Base-by-base conservation (phyloP, 2,797 vertebrate species). In the Perodicticus potto region DNA sequence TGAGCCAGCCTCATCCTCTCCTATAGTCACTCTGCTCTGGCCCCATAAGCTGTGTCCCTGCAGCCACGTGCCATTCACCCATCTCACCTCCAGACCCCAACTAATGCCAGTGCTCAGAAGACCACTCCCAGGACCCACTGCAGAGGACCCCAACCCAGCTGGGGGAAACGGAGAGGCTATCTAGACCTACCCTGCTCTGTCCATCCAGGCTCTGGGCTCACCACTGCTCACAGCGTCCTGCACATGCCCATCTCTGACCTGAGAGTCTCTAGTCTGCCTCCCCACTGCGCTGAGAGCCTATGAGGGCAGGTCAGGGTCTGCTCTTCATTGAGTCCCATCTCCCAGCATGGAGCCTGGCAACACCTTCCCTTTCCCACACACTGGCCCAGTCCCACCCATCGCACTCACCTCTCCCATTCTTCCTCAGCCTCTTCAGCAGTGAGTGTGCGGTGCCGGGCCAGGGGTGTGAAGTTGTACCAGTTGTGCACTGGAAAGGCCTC, bases 371-470 rank as follows among this genome's bases (percentile, higher is more conserved):
- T 69, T 53, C 25, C 53, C 63, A 4, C 13, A 4, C 6, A 23
- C 22, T 4, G 25, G 19, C 20, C 8, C 29, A 5, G 25, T 5
- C 7, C 19, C 9, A 32, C 49, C 7, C n/a, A 10, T n/a, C 22
- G 6, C 53, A 7, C 95, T 89, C 93, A 97, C 97, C 97, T 96
- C 97, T 99, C 99, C 99, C 99, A 99, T 96, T 99, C 99, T 95
- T 99, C 99, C 97, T 99, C 99, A 0, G 99, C 99, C 98, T 99
- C 99, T 98, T 99, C 99, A 0, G 99, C 99, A 0, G 99, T 99
- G 43, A 99, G 99, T 0, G 99, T 99, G 77, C 99, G 98, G 97
- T 99, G 99, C 76, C 99, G 99, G 81, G 99, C 99, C 97, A 98
- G 94, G 0, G 99, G 99, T 2, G 98, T 99, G 95, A 99, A 99